Evolutionary conservation across 2,888 invertebrate genomes (phyloP).

Genomic region (Stratiomys singularior): DNA sequence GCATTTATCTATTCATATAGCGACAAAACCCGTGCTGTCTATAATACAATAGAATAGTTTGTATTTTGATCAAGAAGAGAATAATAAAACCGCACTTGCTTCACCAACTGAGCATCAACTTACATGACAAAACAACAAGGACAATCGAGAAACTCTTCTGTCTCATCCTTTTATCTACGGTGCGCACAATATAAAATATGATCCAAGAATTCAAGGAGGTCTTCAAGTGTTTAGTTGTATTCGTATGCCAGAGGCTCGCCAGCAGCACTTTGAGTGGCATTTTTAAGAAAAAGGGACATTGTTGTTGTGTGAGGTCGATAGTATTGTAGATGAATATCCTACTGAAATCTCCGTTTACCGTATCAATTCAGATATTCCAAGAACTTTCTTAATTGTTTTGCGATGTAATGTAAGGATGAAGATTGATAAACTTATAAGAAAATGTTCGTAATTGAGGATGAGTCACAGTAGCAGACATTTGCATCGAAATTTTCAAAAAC

Average conservation of each 20-base stretch:
- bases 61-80: conserved; percentile 8
- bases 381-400: background rate
- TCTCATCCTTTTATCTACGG: conserved; percentile 5
- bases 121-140: background rate
- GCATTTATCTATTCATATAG: background rate
- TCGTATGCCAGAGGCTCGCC: too few relatives aligned
- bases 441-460: too few relatives aligned
- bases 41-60: conserved; percentile 25
- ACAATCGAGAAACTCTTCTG: conserved; percentile 10
- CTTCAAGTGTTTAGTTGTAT: background rate
- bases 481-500: too few relatives aligned
- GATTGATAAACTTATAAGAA: too few relatives aligned
- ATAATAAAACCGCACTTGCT: conserved; percentile 43
- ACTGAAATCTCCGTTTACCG: background rate
- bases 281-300: conserved; percentile 22
- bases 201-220: conserved; percentile 44
- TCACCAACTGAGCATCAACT: conserved; percentile 31
- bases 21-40: background rate
- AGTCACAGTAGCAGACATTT: too few relatives aligned
- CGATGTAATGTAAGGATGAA: too few relatives aligned
- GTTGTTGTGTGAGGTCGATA: conserved; percentile 9
- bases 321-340: background rate
- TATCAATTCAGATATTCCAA: background rate
- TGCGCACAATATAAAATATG: conserved; percentile 26
- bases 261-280: conserved; percentile 31